Evolutionary conservation across 2,888 invertebrate genomes (phyloP).

Genomic region (Boloria selene): DNA sequence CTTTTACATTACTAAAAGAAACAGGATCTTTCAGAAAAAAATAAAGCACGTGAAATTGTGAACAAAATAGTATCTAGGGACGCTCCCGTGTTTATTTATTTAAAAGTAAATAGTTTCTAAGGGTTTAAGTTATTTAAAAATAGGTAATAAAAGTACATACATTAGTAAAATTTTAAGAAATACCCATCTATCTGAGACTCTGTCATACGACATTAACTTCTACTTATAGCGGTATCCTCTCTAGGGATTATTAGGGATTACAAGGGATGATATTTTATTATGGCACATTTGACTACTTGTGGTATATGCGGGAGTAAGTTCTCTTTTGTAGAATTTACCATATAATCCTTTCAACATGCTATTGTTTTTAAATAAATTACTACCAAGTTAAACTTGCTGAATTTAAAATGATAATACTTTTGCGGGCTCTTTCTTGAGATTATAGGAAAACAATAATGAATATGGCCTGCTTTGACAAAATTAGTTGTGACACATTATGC

Average conservation of each 20-base stretch:
- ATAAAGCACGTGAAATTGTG: too few relatives aligned
- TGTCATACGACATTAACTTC: not conserved
- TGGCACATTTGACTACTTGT: conserved; percentile 21
- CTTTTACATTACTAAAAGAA: too few relatives aligned
- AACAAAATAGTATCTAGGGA: too few relatives aligned
- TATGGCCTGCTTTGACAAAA: too few relatives aligned
- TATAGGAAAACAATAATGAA: not conserved
- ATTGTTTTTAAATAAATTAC: conserved; percentile 20
- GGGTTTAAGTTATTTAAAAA: too few relatives aligned
- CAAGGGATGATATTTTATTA: conserved; percentile 33
- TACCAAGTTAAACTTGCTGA: not conserved
- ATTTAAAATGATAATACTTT: conserved; percentile 10
- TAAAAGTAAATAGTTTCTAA: too few relatives aligned
- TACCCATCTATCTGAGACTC: too few relatives aligned
- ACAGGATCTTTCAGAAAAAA: too few relatives aligned
- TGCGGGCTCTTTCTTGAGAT: conserved; percentile 25
- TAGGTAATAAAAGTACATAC: too few relatives aligned
- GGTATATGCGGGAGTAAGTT: conserved; percentile 23
- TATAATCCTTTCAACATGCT: conserved; percentile 15
- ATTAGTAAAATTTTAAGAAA: too few relatives aligned
- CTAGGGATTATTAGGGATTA: conserved; percentile 37
- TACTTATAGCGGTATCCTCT: conserved; percentile 5
- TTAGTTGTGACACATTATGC: too few relatives aligned
- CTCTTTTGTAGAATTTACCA: conserved; percentile 1
- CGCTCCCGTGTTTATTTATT: too few relatives aligned